Evolutionary conservation across 2,888 invertebrate species (phyloP).

Genomic region (Noctua janthe): DNA sequence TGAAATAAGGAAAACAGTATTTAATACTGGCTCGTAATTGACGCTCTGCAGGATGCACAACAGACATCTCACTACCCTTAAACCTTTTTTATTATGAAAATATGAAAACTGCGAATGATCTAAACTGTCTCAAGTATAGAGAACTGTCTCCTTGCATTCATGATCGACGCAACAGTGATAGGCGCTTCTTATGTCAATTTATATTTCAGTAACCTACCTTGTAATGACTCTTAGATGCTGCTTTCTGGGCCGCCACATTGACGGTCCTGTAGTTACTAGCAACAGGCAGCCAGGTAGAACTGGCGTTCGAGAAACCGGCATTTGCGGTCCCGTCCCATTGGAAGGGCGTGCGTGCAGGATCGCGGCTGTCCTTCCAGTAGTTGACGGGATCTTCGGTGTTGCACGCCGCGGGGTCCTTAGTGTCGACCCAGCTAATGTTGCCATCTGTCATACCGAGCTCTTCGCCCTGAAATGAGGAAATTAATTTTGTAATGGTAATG

Average conservation of each 20-base stretch:
- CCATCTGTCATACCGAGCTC: slow-evolving; percentile 95
- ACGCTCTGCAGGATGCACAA: neutral
- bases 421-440: slow-evolving; percentile 91
- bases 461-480: slow-evolving; percentile 91
- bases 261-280: slow-evolving; percentile 90
- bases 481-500: slow-evolving; percentile 1
- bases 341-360: slow-evolving; percentile 92
- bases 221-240: slow-evolving; percentile 87
- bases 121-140: neutral
- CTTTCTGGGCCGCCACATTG: slow-evolving; percentile 90
- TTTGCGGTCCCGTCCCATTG: slow-evolving; percentile 90
- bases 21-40: neutral
- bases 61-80: neutral
- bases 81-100: neutral
- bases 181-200: neutral
- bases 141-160: neutral
- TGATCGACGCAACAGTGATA: neutral
- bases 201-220: slow-evolving; percentile 72
- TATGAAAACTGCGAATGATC: neutral
- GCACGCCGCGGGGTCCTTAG: slow-evolving; percentile 92
- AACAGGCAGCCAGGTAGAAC: slow-evolving; percentile 91
- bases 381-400: slow-evolving; percentile 91
- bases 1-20: slow-evolving; percentile 60
- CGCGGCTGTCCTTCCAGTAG: slow-evolving; percentile 90
- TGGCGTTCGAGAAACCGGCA: slow-evolving; percentile 86